Conservation (phyloP, 2,113 vertebrate genomes). For the Gallinago jamesoni region DNA sequence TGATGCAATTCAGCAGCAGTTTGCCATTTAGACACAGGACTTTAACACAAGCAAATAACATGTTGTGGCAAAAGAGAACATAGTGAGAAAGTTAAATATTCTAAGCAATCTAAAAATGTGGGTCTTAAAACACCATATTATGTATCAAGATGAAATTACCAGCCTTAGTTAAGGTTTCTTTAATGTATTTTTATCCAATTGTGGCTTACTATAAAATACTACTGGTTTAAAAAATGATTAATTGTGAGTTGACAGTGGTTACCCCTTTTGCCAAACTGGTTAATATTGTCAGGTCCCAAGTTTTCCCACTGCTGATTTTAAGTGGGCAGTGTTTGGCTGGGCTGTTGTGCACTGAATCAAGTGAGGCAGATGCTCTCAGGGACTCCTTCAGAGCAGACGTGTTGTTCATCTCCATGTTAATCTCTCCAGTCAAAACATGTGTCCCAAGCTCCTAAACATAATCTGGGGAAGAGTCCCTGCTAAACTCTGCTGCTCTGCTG, state of each 20-base stretch:
- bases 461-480: neutral
- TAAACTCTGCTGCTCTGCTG: neutral
- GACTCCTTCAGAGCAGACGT: neutral
- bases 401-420: neutral
- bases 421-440: neutral
- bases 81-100: neutral
- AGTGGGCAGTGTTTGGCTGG: neutral
- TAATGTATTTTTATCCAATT: constrained; percentile 26
- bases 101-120: constrained; percentile 25
- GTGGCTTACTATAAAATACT: constrained; percentile 9
- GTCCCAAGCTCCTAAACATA: neutral
- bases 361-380: neutral
- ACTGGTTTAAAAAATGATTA: neutral
- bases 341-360: neutral
- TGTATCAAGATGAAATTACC: constrained; percentile 7
- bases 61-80: neutral
- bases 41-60: constrained; percentile 19
- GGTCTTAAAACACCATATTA: constrained; percentile 31
- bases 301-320: neutral
- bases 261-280: neutral
- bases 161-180: neutral
- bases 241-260: constrained; percentile 20
- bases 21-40: neutral
- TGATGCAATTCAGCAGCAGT: neutral
- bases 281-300: neutral